Evolutionary conservation across 2,797 vertebrate species (phyloP), one percentile per base, ranked within the genome.

Genomic region (Telmatherina bonti): DNA sequence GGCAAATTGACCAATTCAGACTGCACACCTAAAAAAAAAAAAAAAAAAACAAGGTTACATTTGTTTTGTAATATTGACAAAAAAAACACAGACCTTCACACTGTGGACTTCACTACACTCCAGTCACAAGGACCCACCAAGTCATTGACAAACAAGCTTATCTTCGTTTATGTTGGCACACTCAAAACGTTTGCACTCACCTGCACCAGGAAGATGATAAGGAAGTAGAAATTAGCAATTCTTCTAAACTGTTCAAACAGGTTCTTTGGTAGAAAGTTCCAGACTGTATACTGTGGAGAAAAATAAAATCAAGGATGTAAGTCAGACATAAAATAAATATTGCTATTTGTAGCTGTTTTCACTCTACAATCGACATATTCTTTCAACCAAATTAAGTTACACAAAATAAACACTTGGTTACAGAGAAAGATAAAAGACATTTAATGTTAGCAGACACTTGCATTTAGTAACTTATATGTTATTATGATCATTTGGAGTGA

Each of bases 231-330:
- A 93, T 99, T 99, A 76, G 97, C 98, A 83, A 99, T 99, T 95
- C 98, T 96, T 95, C 98, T 94, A 80, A 99, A 99, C 92, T 99
- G 98, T 87, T 99, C 98, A 81, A 99, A 99, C 56, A 99, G 93
- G 89, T 99, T 99, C 95, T 99, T 99, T 82, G 98, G 98, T 90
- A 99, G 95, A 89, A 99, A 99, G 93, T 99, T 99, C 98, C 98
- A 99, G 83, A 99, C 91, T 11, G 98, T 99, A 92, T 99, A 99
- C 97, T 99, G 90, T 43, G 41, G 54, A 51, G n/a, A 38, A n/a
- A 38, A 45, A 67, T 9, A 53, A 70, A 64, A 35, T 72, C 31
- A 65, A 5, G 8, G 7, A 78, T 35, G 26, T 15, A 71, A 63
- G n/a, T 72, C 24, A 85, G 31, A 63, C 7, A 64, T 10, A 0